Conservation (phyloP, 2,113 vertebrate genomes). For the Pica pica region DNA sequence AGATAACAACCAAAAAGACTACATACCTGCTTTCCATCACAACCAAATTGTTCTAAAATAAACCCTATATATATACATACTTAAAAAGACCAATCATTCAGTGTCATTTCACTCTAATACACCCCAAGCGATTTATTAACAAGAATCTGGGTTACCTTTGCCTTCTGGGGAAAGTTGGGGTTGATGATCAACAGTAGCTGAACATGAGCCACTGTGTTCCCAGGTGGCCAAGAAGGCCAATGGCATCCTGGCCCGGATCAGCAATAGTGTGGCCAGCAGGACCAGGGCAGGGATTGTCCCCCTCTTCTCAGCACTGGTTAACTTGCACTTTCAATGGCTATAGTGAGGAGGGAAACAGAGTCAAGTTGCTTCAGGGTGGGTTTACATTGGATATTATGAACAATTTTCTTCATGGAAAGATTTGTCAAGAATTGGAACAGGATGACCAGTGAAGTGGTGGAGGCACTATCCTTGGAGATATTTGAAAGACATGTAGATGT, state of each 20-base stretch:
- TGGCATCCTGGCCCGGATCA: neutral
- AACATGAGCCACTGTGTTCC: neutral
- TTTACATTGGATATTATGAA: neutral
- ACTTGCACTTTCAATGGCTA: rapidly evolving
- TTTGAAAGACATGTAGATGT: neutral
- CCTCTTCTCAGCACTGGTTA: rapidly evolving
- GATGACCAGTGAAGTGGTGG: neutral
- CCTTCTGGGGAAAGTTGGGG: neutral
- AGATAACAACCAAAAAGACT: neutral
- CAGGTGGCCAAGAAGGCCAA: neutral
- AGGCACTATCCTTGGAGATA: neutral
- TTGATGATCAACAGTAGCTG: rapidly evolving
- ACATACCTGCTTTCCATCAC: neutral
- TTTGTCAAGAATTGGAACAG: neutral
- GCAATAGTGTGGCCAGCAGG: neutral
- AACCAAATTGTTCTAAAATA: neutral
- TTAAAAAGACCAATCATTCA: neutral
- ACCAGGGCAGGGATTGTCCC: rapidly evolving
- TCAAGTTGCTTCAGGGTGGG: rapidly evolving
- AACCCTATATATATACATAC: too few relatives aligned
- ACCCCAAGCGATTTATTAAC: neutral
- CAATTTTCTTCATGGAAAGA: neutral
- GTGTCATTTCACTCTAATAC: neutral
- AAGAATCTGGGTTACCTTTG: neutral
- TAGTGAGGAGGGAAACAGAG: neutral